phyloP scores from a whole-genome alignment of 1,140 invertebrate species.

The Potamilus streckersoni region DNA sequence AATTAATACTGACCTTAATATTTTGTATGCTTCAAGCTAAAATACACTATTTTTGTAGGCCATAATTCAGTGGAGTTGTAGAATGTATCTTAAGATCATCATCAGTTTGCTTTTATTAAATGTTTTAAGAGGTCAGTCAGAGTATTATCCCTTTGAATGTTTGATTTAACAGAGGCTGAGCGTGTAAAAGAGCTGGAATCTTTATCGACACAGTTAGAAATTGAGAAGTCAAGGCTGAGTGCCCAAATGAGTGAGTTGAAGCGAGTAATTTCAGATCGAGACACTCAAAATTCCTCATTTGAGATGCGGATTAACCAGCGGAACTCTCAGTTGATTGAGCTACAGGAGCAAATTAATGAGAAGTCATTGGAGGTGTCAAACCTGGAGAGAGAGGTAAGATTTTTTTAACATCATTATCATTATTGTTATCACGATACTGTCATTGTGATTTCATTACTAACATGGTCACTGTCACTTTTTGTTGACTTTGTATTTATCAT shows the following conservation, averaged over 20 bases:
- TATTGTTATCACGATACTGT: too few relatives aligned
- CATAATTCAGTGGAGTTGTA: too few relatives aligned
- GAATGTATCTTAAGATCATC: too few relatives aligned
- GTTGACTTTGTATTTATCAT: too few relatives aligned
- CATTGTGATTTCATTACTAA: too few relatives aligned
- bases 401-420: background rate
- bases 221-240: constrained; percentile 40
- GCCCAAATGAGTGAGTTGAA: constrained; percentile 38
- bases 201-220: constrained; percentile 39
- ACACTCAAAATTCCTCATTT: constrained; percentile 45
- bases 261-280: constrained; percentile 43
- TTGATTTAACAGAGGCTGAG: constrained; percentile 37
- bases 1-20: too few relatives aligned
- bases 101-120: too few relatives aligned
- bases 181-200: constrained; percentile 50
- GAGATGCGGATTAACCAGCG: constrained; percentile 55
- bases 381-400: constrained; percentile 55
- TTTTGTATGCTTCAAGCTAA: too few relatives aligned
- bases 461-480: too few relatives aligned
- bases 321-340: constrained; percentile 56
- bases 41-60: too few relatives aligned
- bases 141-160: background rate
- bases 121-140: too few relatives aligned
- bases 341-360: constrained; percentile 57
- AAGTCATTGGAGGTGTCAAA: constrained; percentile 47